Base-by-base conservation (phyloP, 2,113 vertebrate genomes). In the Sinocyclocheilus rhinocerous region DNA sequence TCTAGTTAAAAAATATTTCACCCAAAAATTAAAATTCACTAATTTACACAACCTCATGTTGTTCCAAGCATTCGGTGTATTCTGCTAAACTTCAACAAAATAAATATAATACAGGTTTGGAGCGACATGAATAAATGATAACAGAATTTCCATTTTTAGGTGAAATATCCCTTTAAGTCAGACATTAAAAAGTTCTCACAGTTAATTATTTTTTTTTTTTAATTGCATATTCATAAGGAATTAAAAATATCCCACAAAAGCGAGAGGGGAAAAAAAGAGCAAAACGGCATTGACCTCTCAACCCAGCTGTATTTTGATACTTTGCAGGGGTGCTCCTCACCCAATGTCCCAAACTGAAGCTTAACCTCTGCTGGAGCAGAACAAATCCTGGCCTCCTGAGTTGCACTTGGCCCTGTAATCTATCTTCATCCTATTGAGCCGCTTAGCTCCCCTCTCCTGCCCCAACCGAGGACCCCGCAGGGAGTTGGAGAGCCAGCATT, bases 381-480 rank as follows among this genome's bases (percentile, higher is more conserved):
- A 72, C 88, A 88, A 89, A 90, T 83, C 87, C 86, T 57, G 79
- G 77, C 88, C 88, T 85, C 87, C 87, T 85, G 86, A 86, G 87
- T 76, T 87, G 72, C 63, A 67, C 59, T 84, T 85, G 79, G 77
- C 80, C 77, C 65, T 65, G 88, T 89, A 88, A 87, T 91, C 87
- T 80, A 85, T 87, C 88, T 82, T 67, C 73, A 88, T 88, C 88
- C 76, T 45, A 83, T 84, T 88, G 85, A 88, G 88, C 85, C 67
- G 75, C 72, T 89, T 84, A 82, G 79, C 65, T 55, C 76, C 61
- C 75, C 6, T 57, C 84, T 86, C 86, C 69, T 84, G 87, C 39
- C 67, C 84, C 55, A 83, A 84, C 82, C 81, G 76, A 78, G 69
- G 63, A 78, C 86, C 88, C 87, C 86, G 85, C 80, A 57, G 80